phyloP scores from a whole-genome alignment of 1,140 invertebrate species.

The Drosophila bipectinata region DNA sequence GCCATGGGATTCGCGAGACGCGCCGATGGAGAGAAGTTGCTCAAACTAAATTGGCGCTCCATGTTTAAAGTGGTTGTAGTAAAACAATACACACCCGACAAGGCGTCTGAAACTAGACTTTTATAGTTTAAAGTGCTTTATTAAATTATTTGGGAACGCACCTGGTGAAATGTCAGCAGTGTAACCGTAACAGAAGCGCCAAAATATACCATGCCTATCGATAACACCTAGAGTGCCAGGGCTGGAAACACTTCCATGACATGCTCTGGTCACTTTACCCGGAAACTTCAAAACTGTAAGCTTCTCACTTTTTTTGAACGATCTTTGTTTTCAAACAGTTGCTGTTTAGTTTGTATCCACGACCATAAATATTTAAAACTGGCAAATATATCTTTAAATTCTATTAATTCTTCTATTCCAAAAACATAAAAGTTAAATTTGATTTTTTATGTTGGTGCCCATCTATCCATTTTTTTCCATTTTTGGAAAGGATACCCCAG shows the following conservation, averaged over 20 bases:
- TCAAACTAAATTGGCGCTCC: slow-evolving; percentile 71
- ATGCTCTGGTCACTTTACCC: not conserved
- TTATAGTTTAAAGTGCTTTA: not conserved
- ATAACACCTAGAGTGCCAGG: not conserved
- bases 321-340: too few species aligned
- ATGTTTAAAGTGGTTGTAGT: slow-evolving; percentile 18
- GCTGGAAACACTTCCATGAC: not conserved
- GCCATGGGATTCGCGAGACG: slow-evolving; percentile 63
- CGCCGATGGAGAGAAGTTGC: slow-evolving; percentile 40
- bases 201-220: slow-evolving; percentile 17
- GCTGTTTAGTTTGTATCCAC: too few species aligned
- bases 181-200: slow-evolving; percentile 26
- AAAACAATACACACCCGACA: not conserved
- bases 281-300: not conserved
- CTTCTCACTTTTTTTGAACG: too few species aligned
- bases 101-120: not conserved
- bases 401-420: too few species aligned
- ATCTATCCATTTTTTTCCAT: too few species aligned
- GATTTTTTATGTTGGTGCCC: too few species aligned
- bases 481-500: too few species aligned
- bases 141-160: slow-evolving; percentile 3
- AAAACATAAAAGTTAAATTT: too few species aligned
- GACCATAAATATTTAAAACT: too few species aligned
- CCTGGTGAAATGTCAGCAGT: slow-evolving; percentile 29
- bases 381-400: too few species aligned